Conservation (phyloP, 1,140 invertebrate species). For the Ceratosolen solmsi region DNA sequence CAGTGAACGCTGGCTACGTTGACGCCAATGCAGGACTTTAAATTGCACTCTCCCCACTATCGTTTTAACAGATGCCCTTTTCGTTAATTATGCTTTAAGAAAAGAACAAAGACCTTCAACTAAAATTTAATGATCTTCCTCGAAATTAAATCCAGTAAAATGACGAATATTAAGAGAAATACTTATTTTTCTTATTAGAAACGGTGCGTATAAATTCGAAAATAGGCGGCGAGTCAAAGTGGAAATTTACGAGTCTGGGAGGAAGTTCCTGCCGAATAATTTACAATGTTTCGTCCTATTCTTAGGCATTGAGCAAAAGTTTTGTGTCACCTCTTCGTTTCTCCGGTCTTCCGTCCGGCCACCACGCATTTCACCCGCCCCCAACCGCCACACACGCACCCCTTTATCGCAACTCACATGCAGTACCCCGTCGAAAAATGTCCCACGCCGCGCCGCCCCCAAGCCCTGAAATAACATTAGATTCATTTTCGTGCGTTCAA, state of each 20-base stretch:
- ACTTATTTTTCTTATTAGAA: neutral
- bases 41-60: slow-evolving; percentile 53
- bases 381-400: too few species aligned
- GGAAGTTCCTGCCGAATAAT: neutral
- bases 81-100: slow-evolving; percentile 55
- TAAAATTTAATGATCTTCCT: slow-evolving; percentile 56
- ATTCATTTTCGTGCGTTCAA: neutral
- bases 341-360: too few species aligned
- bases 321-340: too few species aligned
- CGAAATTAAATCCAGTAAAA: slow-evolving; percentile 38
- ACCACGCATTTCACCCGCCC: too few species aligned
- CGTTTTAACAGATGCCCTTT: slow-evolving; percentile 52
- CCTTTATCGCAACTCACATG: too few species aligned
- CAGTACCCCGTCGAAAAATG: too few species aligned
- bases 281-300: neutral
- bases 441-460: too few species aligned
- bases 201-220: too few species aligned
- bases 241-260: too few species aligned
- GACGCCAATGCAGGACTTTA: slow-evolving; percentile 58
- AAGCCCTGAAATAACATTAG: neutral
- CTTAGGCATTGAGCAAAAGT: too few species aligned
- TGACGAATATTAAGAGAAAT: slow-evolving; percentile 13
- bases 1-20: slow-evolving; percentile 50
- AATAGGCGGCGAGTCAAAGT: too few species aligned
- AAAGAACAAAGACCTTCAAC: slow-evolving; percentile 41